Evolutionary conservation across 2,888 invertebrate species (phyloP).

Genomic region (Helicoverpa assulta): DNA sequence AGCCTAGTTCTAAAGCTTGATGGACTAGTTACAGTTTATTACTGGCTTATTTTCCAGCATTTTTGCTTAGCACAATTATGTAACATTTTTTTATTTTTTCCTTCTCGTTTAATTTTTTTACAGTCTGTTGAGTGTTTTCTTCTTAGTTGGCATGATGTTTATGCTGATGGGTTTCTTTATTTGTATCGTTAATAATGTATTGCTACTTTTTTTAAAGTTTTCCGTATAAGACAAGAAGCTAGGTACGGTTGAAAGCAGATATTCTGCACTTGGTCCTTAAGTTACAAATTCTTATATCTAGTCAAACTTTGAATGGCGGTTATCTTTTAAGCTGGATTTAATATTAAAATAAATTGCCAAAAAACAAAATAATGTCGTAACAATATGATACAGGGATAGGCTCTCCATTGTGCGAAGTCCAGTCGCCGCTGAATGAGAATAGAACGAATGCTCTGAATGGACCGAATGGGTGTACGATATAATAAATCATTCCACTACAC

Average conservation of each 20-base stretch:
- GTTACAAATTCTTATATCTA: too few relatives aligned
- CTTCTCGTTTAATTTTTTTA: not conserved
- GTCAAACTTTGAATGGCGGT: too few relatives aligned
- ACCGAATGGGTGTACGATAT: conserved; percentile 64
- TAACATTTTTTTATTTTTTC: not conserved
- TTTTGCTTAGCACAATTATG: not conserved
- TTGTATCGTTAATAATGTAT: too few relatives aligned
- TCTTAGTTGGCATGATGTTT: not conserved
- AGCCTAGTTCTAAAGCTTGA: conserved; percentile 8
- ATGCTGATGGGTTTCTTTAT: too few relatives aligned
- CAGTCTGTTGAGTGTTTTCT: not conserved
- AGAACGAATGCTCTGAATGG: conserved; percentile 60
- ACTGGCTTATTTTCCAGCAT: conserved; percentile 3
- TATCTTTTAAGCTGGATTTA: not conserved
- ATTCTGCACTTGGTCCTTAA: too few relatives aligned
- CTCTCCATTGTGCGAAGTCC: conserved; percentile 48
- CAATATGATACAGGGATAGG: conserved; percentile 37
- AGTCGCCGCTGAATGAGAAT: conserved; percentile 55
- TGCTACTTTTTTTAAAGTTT: too few relatives aligned
- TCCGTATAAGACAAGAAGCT: too few relatives aligned
- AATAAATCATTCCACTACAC: conserved; percentile 63
- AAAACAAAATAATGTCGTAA: conserved; percentile 38
- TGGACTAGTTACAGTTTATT: conserved; percentile 41
- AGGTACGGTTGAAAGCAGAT: too few relatives aligned
- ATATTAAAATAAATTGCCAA: conserved; percentile 24